Conservation (phyloP, 1,140 invertebrate species). For the Euglossa dilemma region DNA sequence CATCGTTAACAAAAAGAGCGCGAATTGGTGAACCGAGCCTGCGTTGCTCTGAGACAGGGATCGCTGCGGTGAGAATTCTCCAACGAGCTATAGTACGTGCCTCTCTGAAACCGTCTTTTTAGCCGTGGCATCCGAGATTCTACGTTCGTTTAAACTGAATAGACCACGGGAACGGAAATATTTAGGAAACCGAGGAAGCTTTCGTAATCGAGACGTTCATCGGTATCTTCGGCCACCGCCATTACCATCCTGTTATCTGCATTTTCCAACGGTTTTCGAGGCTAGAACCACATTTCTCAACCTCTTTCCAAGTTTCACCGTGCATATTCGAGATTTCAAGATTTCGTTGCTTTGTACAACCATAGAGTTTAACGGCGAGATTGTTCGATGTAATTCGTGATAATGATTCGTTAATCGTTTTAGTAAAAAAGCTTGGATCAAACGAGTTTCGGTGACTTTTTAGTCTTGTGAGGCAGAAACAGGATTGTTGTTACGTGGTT, state of each 20-base stretch:
- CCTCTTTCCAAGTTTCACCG: neutral
- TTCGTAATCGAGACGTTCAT: neutral
- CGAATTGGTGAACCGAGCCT: slow-evolving; percentile 6
- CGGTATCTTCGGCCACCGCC: neutral
- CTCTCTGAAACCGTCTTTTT: slow-evolving; percentile 18
- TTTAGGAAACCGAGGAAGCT: neutral
- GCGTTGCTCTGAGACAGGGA: slow-evolving; percentile 12
- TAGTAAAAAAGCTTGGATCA: neutral
- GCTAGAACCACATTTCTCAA: neutral
- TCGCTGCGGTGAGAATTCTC: slow-evolving; percentile 16
- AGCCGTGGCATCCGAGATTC: neutral
- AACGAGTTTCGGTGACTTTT: neutral
- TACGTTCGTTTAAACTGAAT: neutral
- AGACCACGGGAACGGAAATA: neutral
- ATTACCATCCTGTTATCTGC: neutral
- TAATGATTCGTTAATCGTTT: neutral
- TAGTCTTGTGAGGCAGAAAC: neutral
- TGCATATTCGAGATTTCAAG: neutral
- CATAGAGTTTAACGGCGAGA: neutral
- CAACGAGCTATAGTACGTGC: slow-evolving; percentile 17
- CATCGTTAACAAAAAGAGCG: slow-evolving; percentile 37
- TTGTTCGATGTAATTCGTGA: neutral
- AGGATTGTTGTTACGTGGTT: neutral
- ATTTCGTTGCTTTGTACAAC: neutral
- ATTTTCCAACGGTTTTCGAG: neutral